Percentiles rank a stretch among this genome's conserved stretches.
These are phyloP conservation scores for Herminia tarsipennalis DNA, from an alignment of 2,888 invertebrate genomes.

Conservation along the genomic window DNA sequence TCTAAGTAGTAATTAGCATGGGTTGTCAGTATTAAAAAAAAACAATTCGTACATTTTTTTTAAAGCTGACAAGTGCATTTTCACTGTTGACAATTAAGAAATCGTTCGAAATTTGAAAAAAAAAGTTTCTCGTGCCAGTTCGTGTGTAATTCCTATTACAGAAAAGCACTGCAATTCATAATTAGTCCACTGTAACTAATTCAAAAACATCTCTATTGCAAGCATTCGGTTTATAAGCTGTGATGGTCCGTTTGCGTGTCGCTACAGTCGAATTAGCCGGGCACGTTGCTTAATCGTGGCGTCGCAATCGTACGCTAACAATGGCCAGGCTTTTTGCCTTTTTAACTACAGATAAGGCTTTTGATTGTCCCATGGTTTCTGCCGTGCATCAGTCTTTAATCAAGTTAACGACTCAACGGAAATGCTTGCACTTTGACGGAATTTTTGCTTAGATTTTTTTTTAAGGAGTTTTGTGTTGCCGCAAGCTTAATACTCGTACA, in stretches of 20 bases:
- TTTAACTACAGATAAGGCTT: conserved; percentile 60
- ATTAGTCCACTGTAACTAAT: conserved; percentile 20
- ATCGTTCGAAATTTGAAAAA: too few species aligned
- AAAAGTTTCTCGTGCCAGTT: too few species aligned
- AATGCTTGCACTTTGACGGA: conserved; percentile 22
- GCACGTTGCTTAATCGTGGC: conserved; percentile 64
- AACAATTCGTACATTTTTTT: too few species aligned
- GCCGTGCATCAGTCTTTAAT: conserved; percentile 62
- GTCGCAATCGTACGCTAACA: conserved; percentile 70
- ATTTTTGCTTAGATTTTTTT: conserved; percentile 10
- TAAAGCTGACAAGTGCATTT: too few species aligned
- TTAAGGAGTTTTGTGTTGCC: conserved; percentile 11
- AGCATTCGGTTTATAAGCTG: conserved; percentile 49
- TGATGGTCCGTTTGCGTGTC: conserved; percentile 73
- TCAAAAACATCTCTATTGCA: conserved; percentile 58
- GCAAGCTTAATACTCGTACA: conserved; percentile 11
- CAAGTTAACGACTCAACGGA: conserved; percentile 43
- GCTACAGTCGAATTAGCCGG: conserved; percentile 66
- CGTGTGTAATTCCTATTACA: too few species aligned
- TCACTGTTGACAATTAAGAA: too few species aligned
- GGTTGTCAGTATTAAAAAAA: too few species aligned
- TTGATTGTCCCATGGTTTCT: conserved; percentile 60
- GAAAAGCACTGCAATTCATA: not conserved
- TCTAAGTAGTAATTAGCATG: too few species aligned
- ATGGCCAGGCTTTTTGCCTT: conserved; percentile 62